Conservation (phyloP, 2,113 vertebrate genomes). For the Siphamia tubifer region DNA sequence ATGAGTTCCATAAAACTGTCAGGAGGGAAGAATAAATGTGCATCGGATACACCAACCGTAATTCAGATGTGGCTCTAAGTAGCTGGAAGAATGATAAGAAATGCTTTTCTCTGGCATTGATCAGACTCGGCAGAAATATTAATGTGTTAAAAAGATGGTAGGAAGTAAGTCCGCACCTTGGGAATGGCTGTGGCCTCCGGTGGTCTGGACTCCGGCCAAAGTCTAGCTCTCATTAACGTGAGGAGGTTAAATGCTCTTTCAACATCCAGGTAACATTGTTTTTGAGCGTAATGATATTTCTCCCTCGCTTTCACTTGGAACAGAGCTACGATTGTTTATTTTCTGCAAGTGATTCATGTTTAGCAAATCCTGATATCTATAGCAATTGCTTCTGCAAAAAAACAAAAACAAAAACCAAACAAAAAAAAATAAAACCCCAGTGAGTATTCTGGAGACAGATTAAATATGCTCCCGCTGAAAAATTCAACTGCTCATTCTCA, state of each 20-base stretch:
- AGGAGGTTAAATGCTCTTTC: constrained; percentile 51
- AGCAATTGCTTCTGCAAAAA: constrained; percentile 49
- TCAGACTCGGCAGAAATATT: constrained; percentile 94
- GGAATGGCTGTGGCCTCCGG: constrained; percentile 66
- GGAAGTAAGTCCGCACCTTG: constrained; percentile 85
- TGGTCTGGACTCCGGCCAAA: constrained; percentile 56
- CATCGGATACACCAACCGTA: constrained; percentile 91
- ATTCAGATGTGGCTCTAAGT: constrained; percentile 97
- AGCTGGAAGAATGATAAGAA: constrained; percentile 98
- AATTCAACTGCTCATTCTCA: constrained; percentile 46
- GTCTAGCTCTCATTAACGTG: constrained; percentile 53
- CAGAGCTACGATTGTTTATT: constrained; percentile 27
- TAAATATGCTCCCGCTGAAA: constrained; percentile 32
- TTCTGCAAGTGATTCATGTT: constrained; percentile 23
- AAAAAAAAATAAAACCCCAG: too few species aligned
- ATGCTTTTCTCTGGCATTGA: constrained; percentile 95
- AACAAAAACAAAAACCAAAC: too few species aligned
- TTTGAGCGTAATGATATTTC: constrained; percentile 43
- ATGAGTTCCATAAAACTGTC: constrained; percentile 99
- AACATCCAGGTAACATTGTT: constrained; percentile 56
- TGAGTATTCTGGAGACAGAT: constrained; percentile 11
- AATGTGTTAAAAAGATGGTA: constrained; percentile 87
- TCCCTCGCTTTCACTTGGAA: constrained; percentile 18
- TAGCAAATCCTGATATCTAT: constrained; percentile 17
- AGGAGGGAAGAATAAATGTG: constrained; percentile 94